Conservation (phyloP, 1,140 invertebrate genomes). For the Drosophila kurseongensis region DNA sequence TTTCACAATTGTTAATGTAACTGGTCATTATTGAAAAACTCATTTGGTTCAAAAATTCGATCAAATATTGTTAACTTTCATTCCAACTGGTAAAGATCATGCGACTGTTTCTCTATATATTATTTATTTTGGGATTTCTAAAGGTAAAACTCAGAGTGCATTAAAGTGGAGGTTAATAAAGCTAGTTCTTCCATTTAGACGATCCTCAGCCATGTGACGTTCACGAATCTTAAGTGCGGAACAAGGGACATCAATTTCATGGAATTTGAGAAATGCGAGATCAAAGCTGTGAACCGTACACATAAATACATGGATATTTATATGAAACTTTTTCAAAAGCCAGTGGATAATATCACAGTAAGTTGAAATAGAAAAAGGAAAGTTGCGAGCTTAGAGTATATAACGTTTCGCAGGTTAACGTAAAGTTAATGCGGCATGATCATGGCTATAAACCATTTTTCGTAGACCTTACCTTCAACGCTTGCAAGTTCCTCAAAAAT, state of each 20-base stretch:
- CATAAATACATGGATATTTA: constrained; percentile 48
- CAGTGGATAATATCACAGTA: constrained; percentile 36
- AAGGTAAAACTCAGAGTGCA: background rate
- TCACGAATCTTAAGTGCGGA: constrained; percentile 59
- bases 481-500: constrained; percentile 32
- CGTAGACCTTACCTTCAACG: constrained; percentile 22
- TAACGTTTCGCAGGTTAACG: constrained; percentile 4
- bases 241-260: background rate
- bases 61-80: background rate
- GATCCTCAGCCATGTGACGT: constrained; percentile 27
- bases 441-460: constrained; percentile 58
- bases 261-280: constrained; percentile 24
- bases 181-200: background rate
- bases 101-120: background rate
- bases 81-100: background rate
- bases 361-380: background rate
- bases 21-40: background rate
- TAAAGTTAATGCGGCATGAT: constrained; percentile 29
- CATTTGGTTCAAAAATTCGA: background rate
- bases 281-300: constrained; percentile 60
- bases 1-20: background rate
- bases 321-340: background rate
- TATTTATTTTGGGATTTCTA: constrained; percentile 2
- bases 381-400: too few species aligned
- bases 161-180: background rate